Base-by-base conservation (phyloP, 2,113 vertebrate species). In the Sakesphorus luctuosus region DNA sequence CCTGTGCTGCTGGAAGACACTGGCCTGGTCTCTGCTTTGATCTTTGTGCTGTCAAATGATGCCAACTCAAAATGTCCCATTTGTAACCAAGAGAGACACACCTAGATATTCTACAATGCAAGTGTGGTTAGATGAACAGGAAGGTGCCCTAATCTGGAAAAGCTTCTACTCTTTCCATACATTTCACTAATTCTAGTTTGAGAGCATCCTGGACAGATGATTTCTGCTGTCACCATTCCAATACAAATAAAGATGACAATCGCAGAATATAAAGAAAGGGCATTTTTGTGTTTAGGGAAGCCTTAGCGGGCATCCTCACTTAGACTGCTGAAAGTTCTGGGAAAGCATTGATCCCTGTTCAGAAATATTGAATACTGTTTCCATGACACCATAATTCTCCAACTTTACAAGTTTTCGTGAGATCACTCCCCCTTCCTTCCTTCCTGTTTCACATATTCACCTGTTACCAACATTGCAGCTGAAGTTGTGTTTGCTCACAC, bases 381-480 rank as follows among this genome's bases (percentile, higher is more conserved):
- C 35, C 31, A 28, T 23, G 29, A 43, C 7, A n/a, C 20, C 18
- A 36, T 56, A 36, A 50, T 9, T 82, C 46, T 73, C 46, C n/a
- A 61, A 12, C 11, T 35, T n/a, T 19, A 69, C 18, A n/a, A 6
- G 16, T 12, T 18, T 79, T 49, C 59, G 38, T 49, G 56, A 65
- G 25, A 75, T 24, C 23, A 8, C 18, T 69, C 16, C 6, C 11
- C 5, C 6, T 52, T 53, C 21, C 23, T 79, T 68, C 33, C 29
- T 58, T 25, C 8, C 33, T 29, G 11, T 52, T 67, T 15, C 50
- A 7, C 4, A 10, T 19, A 13, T 58, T 84, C 1, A 1, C 12
- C 65, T 44, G 36, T 26, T 20, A 24, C 18, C 0, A 3, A 31
- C 15, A 58, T 11, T 2, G 1, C 13, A 28, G 26, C 21, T 24